Percentiles rank a stretch among this genome's conserved stretches.
These are phyloP conservation scores for Oryzias curvinotus DNA, from an alignment of 2,113 vertebrate species.

Conservation along the genomic window DNA sequence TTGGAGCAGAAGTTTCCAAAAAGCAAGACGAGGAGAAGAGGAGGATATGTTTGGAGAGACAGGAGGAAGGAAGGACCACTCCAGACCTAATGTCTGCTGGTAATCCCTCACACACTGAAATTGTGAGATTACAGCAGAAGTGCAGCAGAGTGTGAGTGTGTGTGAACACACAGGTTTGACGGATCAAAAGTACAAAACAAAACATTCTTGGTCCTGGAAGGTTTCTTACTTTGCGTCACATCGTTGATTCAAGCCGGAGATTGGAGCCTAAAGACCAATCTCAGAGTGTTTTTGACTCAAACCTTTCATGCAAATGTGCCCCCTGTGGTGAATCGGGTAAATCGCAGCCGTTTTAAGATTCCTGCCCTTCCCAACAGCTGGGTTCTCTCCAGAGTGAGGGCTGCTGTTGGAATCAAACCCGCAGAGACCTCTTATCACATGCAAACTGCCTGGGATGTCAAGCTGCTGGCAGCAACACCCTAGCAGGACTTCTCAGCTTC, in stretches of 20 bases:
- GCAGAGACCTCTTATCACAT: constrained; percentile 36
- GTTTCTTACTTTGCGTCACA: constrained; percentile 4
- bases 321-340: constrained; percentile 3
- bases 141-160: constrained; percentile 55
- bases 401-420: constrained; percentile 17
- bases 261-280: too few relatives aligned
- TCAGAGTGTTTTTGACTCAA: too few relatives aligned
- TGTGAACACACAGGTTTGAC: constrained; percentile 47
- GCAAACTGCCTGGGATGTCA: constrained; percentile 33
- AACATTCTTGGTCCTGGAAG: constrained; percentile 15
- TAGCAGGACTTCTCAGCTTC: constrained; percentile 9
- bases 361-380: background rate
- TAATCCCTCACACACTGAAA: constrained; percentile 55
- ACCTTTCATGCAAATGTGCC: constrained; percentile 10
- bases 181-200: constrained; percentile 46
- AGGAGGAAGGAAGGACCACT: constrained; percentile 50
- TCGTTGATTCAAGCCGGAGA: too few relatives aligned
- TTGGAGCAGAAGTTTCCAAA: constrained; percentile 70
- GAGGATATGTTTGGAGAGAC: constrained; percentile 41
- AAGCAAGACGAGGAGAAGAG: constrained; percentile 58
- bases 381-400: constrained; percentile 2
- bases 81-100: constrained; percentile 52
- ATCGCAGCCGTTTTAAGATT: background rate
- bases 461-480: constrained; percentile 16
- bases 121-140: constrained; percentile 51